These are phyloP conservation scores for Drosophila sordidula DNA, from an alignment of 2,888 invertebrate species.

Conservation along the genomic window DNA sequence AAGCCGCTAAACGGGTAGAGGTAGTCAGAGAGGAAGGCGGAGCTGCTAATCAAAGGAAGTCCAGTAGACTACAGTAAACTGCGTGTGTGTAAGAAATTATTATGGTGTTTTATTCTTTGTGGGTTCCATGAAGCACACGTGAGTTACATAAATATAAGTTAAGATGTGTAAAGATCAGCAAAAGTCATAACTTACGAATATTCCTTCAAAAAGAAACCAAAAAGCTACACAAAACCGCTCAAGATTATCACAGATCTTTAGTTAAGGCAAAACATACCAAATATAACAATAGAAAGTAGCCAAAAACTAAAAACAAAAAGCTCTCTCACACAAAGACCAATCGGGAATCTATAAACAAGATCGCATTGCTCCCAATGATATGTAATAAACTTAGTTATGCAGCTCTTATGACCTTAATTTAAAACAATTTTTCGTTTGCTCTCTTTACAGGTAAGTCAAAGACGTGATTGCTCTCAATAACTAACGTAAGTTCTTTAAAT, in stretches of 20 bases:
- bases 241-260: constrained; percentile 35
- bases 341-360: constrained; percentile 7
- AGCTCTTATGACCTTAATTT: constrained; percentile 49
- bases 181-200: constrained; percentile 15
- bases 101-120: neutral
- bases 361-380: constrained; percentile 9
- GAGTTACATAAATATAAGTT: constrained; percentile 36
- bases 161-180: constrained; percentile 15
- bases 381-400: constrained; percentile 5
- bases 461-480: constrained; percentile 24
- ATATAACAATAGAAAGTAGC: constrained; percentile 27
- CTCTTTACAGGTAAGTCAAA: constrained; percentile 73
- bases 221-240: constrained; percentile 9
- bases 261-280: constrained; percentile 16
- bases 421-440: constrained; percentile 66
- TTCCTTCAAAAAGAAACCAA: constrained; percentile 1
- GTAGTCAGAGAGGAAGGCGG: constrained; percentile 1
- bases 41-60: constrained; percentile 45
- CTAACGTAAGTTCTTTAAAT: constrained; percentile 55
- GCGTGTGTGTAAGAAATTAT: constrained; percentile 17
- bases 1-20: constrained; percentile 39
- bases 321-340: neutral
- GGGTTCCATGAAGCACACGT: constrained; percentile 24
- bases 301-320: neutral
- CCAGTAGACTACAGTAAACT: constrained; percentile 1